Evolutionary conservation across 2,888 invertebrate species (phyloP), one percentile per base, ranked within the genome.

Genomic region (Polyploca ridens): DNA sequence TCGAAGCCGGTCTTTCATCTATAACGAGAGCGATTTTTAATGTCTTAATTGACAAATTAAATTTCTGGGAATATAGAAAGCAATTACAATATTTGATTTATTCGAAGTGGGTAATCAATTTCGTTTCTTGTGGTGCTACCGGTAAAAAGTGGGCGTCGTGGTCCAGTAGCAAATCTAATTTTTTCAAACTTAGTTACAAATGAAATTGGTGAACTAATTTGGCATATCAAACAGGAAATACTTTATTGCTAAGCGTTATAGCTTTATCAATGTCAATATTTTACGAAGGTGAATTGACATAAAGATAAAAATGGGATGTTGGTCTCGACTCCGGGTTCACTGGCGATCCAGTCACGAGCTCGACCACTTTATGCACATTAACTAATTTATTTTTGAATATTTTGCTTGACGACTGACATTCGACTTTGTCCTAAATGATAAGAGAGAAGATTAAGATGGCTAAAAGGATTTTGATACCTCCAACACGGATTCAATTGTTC

Each of bases 291-390:
- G 79, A 86, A 87, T 85, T 86, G 88, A 87, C 83, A 77, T 76
- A 69, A 75, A 86, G 87, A 90, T 89, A 85, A 87, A 82, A 85
- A 82, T 83, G 81, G 82, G 81, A 78, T 79, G 80, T 73, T 79
- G 78, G 75, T 78, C 75, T 78, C 74, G 74, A 75, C 75, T 80
- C 76, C 78, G 83, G 85, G 84, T 87, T 88, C 88, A 89, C 82
- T 81, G 86, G 72, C 86, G 83, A 77, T 71, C 77, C 84, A 87
- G 91, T 93, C 93, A 93, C 93, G 93, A 91, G 81, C 86, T 72
- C 76, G 86, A 77, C 89, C 91, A 89, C 90, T 91, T 90, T 87
- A 85, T 84, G 86, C 83, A 85, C 86, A 87, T 87, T 88, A 88
- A 86, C 86, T 85, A 86, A 90, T 90, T 91, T 89, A 86, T 89